These are phyloP conservation scores for Drosophila varians DNA, from an alignment of 1,140 invertebrate genomes.

Conservation along the genomic window DNA sequence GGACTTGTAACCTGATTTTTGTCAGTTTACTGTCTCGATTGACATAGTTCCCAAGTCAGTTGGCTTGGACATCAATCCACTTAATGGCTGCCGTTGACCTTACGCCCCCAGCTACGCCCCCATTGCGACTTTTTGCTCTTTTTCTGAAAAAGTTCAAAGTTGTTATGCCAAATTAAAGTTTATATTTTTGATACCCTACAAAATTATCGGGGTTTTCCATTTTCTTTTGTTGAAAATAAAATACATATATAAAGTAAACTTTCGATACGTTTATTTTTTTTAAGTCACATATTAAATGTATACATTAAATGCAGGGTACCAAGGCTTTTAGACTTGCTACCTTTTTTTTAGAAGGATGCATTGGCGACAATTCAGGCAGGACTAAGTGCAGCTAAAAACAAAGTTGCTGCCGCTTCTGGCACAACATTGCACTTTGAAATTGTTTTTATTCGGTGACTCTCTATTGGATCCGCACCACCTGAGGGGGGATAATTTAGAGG, in stretches of 20 bases:
- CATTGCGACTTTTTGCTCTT: background rate
- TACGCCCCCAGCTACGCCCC: background rate
- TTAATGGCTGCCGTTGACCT: slow-evolving; percentile 62
- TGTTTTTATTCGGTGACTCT: slow-evolving; percentile 48
- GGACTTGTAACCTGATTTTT: slow-evolving; percentile 23
- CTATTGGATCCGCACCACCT: slow-evolving; percentile 13
- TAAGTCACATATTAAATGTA: no score
- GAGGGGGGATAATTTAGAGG: slow-evolving; percentile 4
- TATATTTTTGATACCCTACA: slow-evolving; percentile 17
- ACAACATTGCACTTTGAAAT: slow-evolving; percentile 50
- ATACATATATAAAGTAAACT: no score
- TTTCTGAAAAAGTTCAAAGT: slow-evolving; percentile 38
- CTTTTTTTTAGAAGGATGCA: no score
- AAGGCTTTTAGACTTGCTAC: no score
- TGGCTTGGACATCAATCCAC: slow-evolving; percentile 53
- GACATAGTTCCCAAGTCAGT: slow-evolving; percentile 42
- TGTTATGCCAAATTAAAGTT: slow-evolving; percentile 69
- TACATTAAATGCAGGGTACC: no score
- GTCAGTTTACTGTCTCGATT: slow-evolving; percentile 33
- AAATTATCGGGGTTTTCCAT: no score
- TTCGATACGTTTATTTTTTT: no score
- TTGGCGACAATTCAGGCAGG: slow-evolving; percentile 35
- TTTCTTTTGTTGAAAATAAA: no score
- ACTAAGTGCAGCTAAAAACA: slow-evolving; percentile 42
- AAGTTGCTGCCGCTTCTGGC: slow-evolving; percentile 45